Conservation (phyloP, 2,797 vertebrate genomes). For the Bradypodion ventrale region DNA sequence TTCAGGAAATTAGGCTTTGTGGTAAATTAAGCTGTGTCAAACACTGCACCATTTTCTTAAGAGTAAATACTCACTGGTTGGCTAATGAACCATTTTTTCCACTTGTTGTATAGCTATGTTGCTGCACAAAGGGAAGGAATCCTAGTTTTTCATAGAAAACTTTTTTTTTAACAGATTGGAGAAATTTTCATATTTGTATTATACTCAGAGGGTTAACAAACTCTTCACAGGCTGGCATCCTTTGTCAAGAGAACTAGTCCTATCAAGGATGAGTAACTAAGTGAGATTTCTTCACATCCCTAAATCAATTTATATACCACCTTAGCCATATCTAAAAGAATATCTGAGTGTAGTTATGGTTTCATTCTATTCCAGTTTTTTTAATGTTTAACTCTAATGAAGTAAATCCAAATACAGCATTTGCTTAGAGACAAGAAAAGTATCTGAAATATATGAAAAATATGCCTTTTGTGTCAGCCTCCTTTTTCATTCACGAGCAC, state of each 20-base stretch:
- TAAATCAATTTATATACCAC: neutral
- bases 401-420: constrained; percentile 75
- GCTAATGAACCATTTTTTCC: too few relatives aligned
- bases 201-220: too few relatives aligned
- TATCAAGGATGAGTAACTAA: too few relatives aligned
- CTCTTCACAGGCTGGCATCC: too few relatives aligned
- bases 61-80: too few relatives aligned
- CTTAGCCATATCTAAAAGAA: neutral
- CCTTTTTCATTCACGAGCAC: constrained; percentile 55
- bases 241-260: too few relatives aligned
- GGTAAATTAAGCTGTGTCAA: constrained; percentile 64
- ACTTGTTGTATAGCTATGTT: too few relatives aligned
- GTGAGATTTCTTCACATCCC: too few relatives aligned
- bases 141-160: too few relatives aligned
- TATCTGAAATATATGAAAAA: constrained; percentile 72
- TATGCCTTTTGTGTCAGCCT: constrained; percentile 66
- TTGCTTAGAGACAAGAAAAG: constrained; percentile 65
- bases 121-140: too few relatives aligned
- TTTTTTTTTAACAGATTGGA: too few relatives aligned
- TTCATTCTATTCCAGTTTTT: constrained; percentile 64
- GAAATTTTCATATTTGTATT: too few relatives aligned
- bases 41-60: constrained; percentile 50
- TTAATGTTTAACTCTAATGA: constrained; percentile 63
- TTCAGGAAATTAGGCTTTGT: constrained; percentile 25
- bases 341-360: constrained; percentile 57